Evolutionary conservation across 2,113 vertebrate species (phyloP).

Genomic region (Antechinus flavipes): DNA sequence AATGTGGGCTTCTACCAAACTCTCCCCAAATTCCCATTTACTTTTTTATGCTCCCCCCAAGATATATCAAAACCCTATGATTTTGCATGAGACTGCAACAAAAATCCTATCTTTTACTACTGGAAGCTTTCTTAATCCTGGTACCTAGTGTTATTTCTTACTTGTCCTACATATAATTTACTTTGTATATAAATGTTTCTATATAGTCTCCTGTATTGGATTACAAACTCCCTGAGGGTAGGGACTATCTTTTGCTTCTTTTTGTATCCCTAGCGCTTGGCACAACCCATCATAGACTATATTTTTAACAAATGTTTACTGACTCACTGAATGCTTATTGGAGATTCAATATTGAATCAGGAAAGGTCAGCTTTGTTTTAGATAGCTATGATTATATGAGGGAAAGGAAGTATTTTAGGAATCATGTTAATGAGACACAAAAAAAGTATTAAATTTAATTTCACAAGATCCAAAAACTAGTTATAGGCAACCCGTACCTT

Average conservation of each 20-base stretch:
- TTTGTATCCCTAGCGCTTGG: not conserved
- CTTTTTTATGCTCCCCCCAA: too few species aligned
- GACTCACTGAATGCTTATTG: not conserved
- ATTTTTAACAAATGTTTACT: not conserved
- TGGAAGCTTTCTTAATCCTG: not conserved
- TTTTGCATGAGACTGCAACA: not conserved
- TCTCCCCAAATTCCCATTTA: too few species aligned
- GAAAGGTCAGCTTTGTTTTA: not conserved
- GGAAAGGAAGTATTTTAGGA: not conserved
- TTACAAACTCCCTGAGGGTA: not conserved
- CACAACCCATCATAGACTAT: not conserved
- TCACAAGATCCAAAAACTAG: not conserved
- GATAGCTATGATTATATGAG: not conserved
- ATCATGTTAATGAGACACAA: not conserved
- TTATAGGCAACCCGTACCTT: not conserved
- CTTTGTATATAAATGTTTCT: not conserved
- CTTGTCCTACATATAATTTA: not conserved
- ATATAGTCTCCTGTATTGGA: not conserved
- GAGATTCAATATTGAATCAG: not conserved
- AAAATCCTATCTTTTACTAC: not conserved
- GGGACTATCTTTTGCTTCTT: not conserved
- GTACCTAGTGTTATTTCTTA: not conserved
- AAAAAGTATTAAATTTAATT: not conserved
- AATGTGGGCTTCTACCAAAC: too few species aligned
- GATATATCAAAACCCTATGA: too few species aligned